Base-by-base conservation (phyloP, 2,888 invertebrate species). In the Agrochola lychnidis region DNA sequence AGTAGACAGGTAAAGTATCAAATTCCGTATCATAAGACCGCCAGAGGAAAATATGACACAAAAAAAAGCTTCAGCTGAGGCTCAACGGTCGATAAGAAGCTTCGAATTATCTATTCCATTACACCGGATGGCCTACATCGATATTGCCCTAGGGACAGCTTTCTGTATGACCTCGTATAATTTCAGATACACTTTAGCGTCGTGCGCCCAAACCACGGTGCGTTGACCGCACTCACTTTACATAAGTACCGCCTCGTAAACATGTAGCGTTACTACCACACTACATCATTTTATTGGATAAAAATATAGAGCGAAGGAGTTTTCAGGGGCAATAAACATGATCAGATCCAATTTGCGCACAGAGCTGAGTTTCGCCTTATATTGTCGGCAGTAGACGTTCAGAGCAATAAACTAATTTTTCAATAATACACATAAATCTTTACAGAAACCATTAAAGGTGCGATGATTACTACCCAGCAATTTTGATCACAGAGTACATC, bases 81-180 rank as follows among this genome's bases (percentile, higher is more conserved):
- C 81, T 78, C 74, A 73, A 62, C 62, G 63, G 78, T 84, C 87
- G 86, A 90, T 88, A 89, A 83, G 80, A 86, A 88, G 87, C 88
- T 86, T 87, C 76, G 81, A 88, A 89, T 90, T 89, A 91, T 88
- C 89, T 90, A 90, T 91, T 91, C 91, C 89, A 92, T 91, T 91
- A 88, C 86, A 83, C 62, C 78, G 81, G 80, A 86, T 79, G 81
- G 81, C 81, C 79, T 83, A 77, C 83, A 88, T 87, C 88, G 86
- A 91, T 86, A 85, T 82, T 36, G 70, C 89, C 87, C 86, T 73
- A 78, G 89, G 88, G 89, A 79, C 57, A 79, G 76, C 82, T 83
- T 88, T 85, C 79, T 78, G 74, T 79, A 85, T 87, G 85, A 83
- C 82, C 84, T 87, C 82, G 72, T 80, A 76, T 84, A 81, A 81